phyloP scores from a whole-genome alignment of 1,140 invertebrate species.

The Linepithema humile region DNA sequence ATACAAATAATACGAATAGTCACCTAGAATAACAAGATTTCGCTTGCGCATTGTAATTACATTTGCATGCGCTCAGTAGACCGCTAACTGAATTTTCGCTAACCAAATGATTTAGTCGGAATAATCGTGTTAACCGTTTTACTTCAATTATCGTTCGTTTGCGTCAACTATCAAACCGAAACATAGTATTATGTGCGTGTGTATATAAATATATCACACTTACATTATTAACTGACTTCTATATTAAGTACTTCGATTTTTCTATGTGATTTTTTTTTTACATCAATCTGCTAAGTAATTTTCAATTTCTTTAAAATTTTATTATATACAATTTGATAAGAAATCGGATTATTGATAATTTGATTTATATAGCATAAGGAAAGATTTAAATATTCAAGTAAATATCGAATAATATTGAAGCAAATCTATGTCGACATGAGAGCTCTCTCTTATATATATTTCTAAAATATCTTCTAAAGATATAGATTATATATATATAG shows the following conservation, averaged over 20 bases:
- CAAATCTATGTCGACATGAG: not conserved
- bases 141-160: conserved; percentile 45
- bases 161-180: conserved; percentile 42
- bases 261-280: not conserved
- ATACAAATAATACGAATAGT: conserved; percentile 50
- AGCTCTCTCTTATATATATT: not conserved
- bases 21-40: conserved; percentile 50
- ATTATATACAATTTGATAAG: not conserved
- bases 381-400: not conserved
- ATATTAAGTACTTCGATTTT: not conserved
- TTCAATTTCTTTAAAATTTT: not conserved
- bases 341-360: not conserved
- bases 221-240: not conserved
- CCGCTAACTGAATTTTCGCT: conserved; percentile 47
- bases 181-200: not conserved
- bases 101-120: conserved; percentile 44
- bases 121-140: conserved; percentile 51
- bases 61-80: conserved; percentile 39
- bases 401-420: not conserved
- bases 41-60: conserved; percentile 34
- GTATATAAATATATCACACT: too few relatives aligned
- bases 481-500: too few relatives aligned
- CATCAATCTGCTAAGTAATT: not conserved
- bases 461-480: not conserved
- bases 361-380: not conserved